These are phyloP conservation scores for Hylyphantes graminicola DNA, from an alignment of 1,140 invertebrate species.

Conservation along the genomic window DNA sequence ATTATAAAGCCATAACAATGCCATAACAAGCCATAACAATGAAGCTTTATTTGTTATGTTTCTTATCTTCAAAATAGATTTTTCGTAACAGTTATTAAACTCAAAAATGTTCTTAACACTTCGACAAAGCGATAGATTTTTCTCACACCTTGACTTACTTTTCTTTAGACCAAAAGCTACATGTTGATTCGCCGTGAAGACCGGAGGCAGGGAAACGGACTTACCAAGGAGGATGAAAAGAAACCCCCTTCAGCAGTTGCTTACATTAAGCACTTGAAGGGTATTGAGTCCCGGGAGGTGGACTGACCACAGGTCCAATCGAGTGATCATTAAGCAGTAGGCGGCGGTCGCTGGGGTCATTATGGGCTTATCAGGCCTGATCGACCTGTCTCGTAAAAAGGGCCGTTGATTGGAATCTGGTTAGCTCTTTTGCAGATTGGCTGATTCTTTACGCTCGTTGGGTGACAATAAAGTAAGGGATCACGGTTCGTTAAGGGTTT, in stretches of 20 bases:
- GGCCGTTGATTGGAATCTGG: constrained; percentile 53
- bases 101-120: too few species aligned
- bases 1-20: too few species aligned
- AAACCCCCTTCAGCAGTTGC: constrained; percentile 37
- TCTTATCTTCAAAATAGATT: too few species aligned
- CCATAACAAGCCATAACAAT: too few species aligned
- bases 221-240: neutral
- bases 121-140: constrained; percentile 34
- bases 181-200: neutral
- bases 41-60: too few species aligned
- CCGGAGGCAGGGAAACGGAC: neutral
- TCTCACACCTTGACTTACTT: constrained; percentile 2
- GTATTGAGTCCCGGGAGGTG: constrained; percentile 56
- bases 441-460: constrained; percentile 49
- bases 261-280: constrained; percentile 54
- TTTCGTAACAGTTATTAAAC: too few species aligned
- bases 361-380: constrained; percentile 56
- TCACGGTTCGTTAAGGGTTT: neutral
- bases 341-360: constrained; percentile 54
- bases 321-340: constrained; percentile 52
- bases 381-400: constrained; percentile 58
- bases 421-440: constrained; percentile 45
- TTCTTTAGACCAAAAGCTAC: constrained; percentile 2
- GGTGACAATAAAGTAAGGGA: constrained; percentile 24
- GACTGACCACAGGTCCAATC: constrained; percentile 55